Percentiles rank a stretch among this genome's conserved stretches.
These are phyloP conservation scores for Rhopalosiphum maidis DNA, from an alignment of 1,140 invertebrate genomes.

Conservation along the genomic window DNA sequence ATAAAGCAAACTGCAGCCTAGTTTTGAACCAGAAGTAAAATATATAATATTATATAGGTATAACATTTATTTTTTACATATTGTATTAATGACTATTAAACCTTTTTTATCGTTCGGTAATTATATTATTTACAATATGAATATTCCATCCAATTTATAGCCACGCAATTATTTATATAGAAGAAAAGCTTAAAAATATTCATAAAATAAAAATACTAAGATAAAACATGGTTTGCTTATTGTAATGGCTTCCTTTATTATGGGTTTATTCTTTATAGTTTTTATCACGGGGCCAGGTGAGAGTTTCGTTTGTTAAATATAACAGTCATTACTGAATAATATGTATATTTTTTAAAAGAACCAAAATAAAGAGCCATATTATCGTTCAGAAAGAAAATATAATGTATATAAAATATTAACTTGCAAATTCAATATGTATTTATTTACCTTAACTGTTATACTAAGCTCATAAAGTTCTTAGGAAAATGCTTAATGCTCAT, in stretches of 20 bases:
- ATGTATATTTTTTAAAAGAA: not conserved
- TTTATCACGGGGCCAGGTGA: not conserved
- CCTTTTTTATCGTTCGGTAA: not conserved
- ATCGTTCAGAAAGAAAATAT: not conserved
- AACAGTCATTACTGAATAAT: not conserved
- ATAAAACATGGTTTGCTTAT: not conserved
- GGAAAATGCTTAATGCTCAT: not conserved
- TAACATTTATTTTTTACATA: not conserved
- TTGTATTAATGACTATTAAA: not conserved
- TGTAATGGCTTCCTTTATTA: not conserved
- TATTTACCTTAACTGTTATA: not conserved
- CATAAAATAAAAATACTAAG: constrained; percentile 3
- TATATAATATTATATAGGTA: not conserved
- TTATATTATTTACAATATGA: not conserved
- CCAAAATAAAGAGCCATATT: not conserved
- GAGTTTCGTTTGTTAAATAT: not conserved
- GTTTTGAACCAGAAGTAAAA: not conserved
- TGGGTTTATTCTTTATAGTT: not conserved
- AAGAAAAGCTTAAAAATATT: not conserved
- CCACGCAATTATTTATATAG: not conserved
- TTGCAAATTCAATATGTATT: not conserved
- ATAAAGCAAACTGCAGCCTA: not conserved
- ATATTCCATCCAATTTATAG: not conserved
- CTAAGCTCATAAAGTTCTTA: not conserved
- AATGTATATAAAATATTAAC: not conserved